Conservation (phyloP, 2,888 invertebrate genomes). For the Cybosia mesomella region DNA sequence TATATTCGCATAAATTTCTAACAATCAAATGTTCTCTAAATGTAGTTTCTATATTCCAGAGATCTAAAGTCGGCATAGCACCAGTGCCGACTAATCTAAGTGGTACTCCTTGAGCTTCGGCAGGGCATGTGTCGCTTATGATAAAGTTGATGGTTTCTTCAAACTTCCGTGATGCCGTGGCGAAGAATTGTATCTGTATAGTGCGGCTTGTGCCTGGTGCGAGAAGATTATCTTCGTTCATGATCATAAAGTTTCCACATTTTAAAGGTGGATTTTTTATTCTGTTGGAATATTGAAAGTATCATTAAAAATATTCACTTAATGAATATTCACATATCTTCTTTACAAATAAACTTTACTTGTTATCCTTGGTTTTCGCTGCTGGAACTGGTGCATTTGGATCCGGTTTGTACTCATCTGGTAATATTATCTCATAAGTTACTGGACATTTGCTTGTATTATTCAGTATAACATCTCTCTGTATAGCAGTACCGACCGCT, state of each 20-base stretch:
- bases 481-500: slow-evolving; percentile 81
- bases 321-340: not conserved
- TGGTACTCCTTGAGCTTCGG: slow-evolving; percentile 81
- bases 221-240: slow-evolving; percentile 80
- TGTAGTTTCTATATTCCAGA: slow-evolving; percentile 85
- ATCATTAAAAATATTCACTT: not conserved
- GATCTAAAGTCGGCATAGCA: slow-evolving; percentile 86
- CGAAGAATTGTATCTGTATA: slow-evolving; percentile 76
- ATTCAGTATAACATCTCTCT: slow-evolving; percentile 85
- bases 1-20: slow-evolving; percentile 82
- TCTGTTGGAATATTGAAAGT: slow-evolving; percentile 49
- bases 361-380: slow-evolving; percentile 66
- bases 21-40: slow-evolving; percentile 88
- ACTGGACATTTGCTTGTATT: slow-evolving; percentile 88
- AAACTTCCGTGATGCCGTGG: slow-evolving; percentile 69
- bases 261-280: slow-evolving; percentile 74
- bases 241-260: slow-evolving; percentile 79
- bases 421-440: slow-evolving; percentile 78
- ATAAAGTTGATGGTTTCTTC: slow-evolving; percentile 79
- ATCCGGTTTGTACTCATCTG: slow-evolving; percentile 62
- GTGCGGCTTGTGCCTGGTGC: slow-evolving; percentile 78
- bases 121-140: slow-evolving; percentile 81
- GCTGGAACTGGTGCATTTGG: slow-evolving; percentile 45
- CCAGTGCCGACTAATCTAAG: slow-evolving; percentile 84
- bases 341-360: slow-evolving; percentile 54